These are phyloP conservation scores for Melanargia galathea DNA, from an alignment of 2,888 invertebrate species.

Conservation along the genomic window DNA sequence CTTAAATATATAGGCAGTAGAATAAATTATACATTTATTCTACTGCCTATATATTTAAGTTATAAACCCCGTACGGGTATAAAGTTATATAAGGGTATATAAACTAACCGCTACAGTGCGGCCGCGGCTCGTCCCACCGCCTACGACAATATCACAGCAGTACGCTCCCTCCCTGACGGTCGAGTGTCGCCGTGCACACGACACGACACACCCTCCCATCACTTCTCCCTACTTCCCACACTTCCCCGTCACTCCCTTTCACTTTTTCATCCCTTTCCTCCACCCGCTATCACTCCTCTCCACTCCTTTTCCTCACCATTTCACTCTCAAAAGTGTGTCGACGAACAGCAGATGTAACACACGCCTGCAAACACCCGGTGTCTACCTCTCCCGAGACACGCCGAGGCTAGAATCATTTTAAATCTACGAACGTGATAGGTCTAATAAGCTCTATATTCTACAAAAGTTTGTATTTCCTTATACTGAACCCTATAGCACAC, in stretches of 20 bases:
- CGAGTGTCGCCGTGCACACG: constrained; percentile 55
- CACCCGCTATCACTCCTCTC: not conserved
- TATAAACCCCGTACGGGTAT: constrained; percentile 17
- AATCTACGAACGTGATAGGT: not conserved
- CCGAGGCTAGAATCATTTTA: constrained; percentile 19
- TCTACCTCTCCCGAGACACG: constrained; percentile 16
- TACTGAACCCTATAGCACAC: no score
- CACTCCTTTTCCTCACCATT: not conserved
- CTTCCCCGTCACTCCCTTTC: not conserved
- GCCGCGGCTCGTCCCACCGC: constrained; percentile 42
- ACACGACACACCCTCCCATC: not conserved
- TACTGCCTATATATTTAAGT: no score
- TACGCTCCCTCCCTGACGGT: constrained; percentile 67
- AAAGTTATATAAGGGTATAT: constrained; percentile 21
- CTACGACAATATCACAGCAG: constrained; percentile 75
- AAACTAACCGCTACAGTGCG: constrained; percentile 23
- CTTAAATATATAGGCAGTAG: constrained; percentile 15
- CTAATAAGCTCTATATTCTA: not conserved
- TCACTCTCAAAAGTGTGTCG: constrained; percentile 20
- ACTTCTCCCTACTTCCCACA: not conserved
- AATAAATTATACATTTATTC: no score
- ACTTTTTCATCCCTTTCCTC: not conserved
- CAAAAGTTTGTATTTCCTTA: no score
- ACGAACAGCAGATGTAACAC: constrained; percentile 47
- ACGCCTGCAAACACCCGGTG: constrained; percentile 74